These are phyloP conservation scores for Trichopoda pennipes DNA, from an alignment of 2,888 invertebrate species.

Conservation along the genomic window DNA sequence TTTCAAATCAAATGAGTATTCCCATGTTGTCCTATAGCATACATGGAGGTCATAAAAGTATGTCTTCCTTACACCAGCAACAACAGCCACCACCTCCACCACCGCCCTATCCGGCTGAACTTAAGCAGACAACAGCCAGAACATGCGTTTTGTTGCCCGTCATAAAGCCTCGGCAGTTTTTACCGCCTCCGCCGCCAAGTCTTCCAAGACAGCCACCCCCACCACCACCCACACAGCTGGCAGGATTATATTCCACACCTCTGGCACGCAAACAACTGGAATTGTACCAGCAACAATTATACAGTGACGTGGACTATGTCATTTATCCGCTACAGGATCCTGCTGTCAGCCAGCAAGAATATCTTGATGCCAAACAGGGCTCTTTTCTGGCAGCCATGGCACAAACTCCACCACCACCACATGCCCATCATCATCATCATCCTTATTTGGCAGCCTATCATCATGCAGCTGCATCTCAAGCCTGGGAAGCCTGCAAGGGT, in stretches of 20 bases:
- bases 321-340: constrained; percentile 95
- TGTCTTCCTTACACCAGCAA: constrained; percentile 81
- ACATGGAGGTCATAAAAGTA: constrained; percentile 85
- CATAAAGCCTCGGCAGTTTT: constrained; percentile 84
- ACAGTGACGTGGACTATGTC: constrained; percentile 95
- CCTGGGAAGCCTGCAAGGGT: constrained; percentile 83
- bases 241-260: constrained; percentile 87
- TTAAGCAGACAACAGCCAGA: constrained; percentile 82
- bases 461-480: constrained; percentile 76
- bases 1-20: constrained; percentile 78
- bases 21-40: constrained; percentile 82
- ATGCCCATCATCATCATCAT: constrained; percentile 73
- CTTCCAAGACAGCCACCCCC: constrained; percentile 84
- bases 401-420: constrained; percentile 83
- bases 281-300: constrained; percentile 93
- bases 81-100: constrained; percentile 78
- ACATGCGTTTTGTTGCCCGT: constrained; percentile 84
- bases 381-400: constrained; percentile 85
- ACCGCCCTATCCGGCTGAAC: constrained; percentile 81
- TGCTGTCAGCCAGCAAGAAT: constrained; percentile 93
- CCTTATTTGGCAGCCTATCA: constrained; percentile 81
- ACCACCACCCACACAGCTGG: constrained; percentile 85
- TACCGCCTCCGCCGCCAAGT: constrained; percentile 87
- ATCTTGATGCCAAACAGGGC: constrained; percentile 91
- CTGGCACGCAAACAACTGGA: constrained; percentile 89